These are phyloP conservation scores for Cyprinus carpio DNA, from an alignment of 2,113 vertebrate genomes.

Conservation along the genomic window DNA sequence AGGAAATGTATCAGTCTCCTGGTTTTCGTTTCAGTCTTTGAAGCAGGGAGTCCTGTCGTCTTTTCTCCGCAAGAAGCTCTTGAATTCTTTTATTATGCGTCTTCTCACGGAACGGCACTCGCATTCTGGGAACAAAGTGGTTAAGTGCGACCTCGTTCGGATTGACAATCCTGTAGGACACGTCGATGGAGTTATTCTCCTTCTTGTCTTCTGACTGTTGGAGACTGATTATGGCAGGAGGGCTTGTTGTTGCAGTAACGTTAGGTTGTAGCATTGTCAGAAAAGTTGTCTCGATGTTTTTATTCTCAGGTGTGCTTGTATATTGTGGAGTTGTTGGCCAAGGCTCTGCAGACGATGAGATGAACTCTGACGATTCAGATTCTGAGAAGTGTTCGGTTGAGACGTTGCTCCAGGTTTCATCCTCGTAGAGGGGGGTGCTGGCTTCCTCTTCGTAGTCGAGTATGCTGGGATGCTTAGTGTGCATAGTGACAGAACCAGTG, in stretches of 20 bases:
- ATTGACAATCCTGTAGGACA: constrained; percentile 78
- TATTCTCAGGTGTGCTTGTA: constrained; percentile 15
- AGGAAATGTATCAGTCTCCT: constrained; percentile 49
- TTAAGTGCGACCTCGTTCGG: constrained; percentile 73
- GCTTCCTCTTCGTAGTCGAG: constrained; percentile 47
- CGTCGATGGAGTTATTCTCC: constrained; percentile 82
- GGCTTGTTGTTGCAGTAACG: background rate
- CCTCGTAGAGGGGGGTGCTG: background rate
- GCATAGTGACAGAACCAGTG: constrained; percentile 19
- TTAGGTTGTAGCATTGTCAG: background rate
- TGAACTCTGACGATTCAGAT: constrained; percentile 5
- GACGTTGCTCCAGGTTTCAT: constrained; percentile 18
- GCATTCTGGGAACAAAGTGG: constrained; percentile 79
- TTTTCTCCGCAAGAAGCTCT: constrained; percentile 87
- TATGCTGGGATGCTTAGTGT: constrained; percentile 42
- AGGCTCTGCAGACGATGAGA: constrained; percentile 22
- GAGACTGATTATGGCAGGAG: constrained; percentile 37
- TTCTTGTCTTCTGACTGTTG: constrained; percentile 70
- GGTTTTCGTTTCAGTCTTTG: constrained; percentile 68
- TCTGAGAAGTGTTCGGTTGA: background rate
- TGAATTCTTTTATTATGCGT: constrained; percentile 94
- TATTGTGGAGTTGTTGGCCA: constrained; percentile 6
- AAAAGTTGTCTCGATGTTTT: background rate
- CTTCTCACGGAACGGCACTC: constrained; percentile 74
- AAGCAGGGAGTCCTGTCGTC: constrained; percentile 60